Percentiles rank a stretch among this genome's conserved stretches.
These are phyloP conservation scores for Hyla sarda DNA, from an alignment of 2,113 vertebrate species.

Conservation along the genomic window DNA sequence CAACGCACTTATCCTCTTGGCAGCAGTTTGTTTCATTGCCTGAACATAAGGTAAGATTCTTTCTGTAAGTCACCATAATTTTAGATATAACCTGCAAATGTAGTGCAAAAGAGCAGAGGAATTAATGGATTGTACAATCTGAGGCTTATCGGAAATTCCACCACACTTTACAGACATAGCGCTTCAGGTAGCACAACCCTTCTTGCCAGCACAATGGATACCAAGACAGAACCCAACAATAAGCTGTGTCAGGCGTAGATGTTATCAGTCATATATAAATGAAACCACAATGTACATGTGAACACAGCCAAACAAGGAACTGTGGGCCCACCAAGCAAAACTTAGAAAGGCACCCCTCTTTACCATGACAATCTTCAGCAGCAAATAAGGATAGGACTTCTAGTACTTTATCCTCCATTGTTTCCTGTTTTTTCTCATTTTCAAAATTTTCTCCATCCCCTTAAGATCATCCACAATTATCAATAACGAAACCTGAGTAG, in stretches of 20 bases:
- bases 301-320: neutral
- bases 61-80: constrained; percentile 74
- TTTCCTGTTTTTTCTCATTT: too few species aligned
- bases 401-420: too few species aligned
- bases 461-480: neutral
- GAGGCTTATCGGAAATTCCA: too few species aligned
- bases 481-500: too few species aligned
- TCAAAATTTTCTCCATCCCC: neutral
- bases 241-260: too few species aligned
- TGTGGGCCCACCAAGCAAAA: neutral
- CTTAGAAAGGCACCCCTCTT: neutral
- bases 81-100: constrained; percentile 69
- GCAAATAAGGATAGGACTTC: too few species aligned
- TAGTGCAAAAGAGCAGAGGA: neutral
- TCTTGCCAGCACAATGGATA: too few species aligned
- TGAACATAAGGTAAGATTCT: constrained; percentile 72
- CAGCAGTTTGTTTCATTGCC: constrained; percentile 74
- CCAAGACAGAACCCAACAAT: too few species aligned
- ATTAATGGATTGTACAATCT: neutral
- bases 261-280: too few species aligned
- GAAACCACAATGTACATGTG: neutral
- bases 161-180: too few species aligned
- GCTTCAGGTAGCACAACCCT: too few species aligned
- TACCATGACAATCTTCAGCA: too few species aligned
- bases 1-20: constrained; percentile 72